These are phyloP conservation scores for Pseudomugil tenellus DNA, from an alignment of 2,797 vertebrate genomes.

Conservation along the genomic window DNA sequence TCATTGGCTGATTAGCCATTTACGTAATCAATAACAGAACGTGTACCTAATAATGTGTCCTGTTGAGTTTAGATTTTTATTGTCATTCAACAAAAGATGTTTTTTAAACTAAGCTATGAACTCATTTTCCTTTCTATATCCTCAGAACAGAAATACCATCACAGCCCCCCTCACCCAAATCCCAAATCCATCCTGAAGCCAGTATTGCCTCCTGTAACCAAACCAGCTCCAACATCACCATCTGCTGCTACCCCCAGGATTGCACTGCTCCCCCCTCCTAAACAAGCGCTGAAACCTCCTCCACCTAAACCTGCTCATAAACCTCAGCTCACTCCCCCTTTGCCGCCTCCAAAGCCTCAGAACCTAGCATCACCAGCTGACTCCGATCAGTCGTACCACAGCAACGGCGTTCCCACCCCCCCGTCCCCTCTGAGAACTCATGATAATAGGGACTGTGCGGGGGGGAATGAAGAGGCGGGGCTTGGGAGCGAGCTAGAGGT, in stretches of 20 bases:
- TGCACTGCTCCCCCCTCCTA: constrained; percentile 56
- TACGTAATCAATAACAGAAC: not conserved
- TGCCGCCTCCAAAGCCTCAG: constrained; percentile 56
- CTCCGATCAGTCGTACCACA: constrained; percentile 18
- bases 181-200: constrained; percentile 62
- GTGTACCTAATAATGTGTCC: not conserved
- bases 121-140: not conserved
- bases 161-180: constrained; percentile 18
- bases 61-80: no score
- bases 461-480: constrained; percentile 27
- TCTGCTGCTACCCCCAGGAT: constrained; percentile 31
- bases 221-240: constrained; percentile 24
- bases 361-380: not conserved
- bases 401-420: constrained; percentile 58
- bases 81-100: no score
- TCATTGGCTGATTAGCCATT: not conserved
- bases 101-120: not conserved
- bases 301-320: constrained; percentile 50
- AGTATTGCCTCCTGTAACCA: constrained; percentile 4
- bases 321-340: constrained; percentile 23
- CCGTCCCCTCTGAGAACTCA: constrained; percentile 44
- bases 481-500: constrained; percentile 72
- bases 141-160: constrained; percentile 64
- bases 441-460: not conserved
- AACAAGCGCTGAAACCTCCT: constrained; percentile 48